Evolutionary conservation across 2,888 invertebrate species (phyloP), one percentile per base, ranked within the genome.

Genomic region (Chrysodeixis includens): DNA sequence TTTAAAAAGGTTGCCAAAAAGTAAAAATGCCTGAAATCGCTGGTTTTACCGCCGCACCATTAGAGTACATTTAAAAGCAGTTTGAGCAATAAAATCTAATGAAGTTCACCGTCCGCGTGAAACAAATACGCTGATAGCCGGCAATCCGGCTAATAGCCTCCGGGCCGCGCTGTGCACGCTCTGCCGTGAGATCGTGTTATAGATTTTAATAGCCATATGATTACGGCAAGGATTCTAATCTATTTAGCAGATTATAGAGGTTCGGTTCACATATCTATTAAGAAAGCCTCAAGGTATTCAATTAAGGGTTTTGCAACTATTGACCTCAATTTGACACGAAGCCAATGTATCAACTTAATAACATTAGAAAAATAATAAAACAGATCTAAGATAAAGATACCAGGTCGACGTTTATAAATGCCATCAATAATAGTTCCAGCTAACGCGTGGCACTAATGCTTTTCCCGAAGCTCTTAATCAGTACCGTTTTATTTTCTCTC

Each of bases 401-500:
- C n/a, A n/a, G 26, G 26, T 26, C 26, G 26, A 26, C 26, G 2
- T n/a, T n/a, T n/a, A n/a, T n/a, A n/a, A n/a, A n/a, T n/a, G n/a
- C n/a, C n/a, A n/a, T n/a, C n/a, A n/a, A n/a, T n/a, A n/a, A n/a
- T n/a, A n/a, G n/a, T n/a, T n/a, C n/a, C n/a, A n/a, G n/a, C n/a
- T n/a, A n/a, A n/a, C n/a, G n/a, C n/a, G n/a, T n/a, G n/a, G n/a
- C n/a, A n/a, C n/a, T n/a, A n/a, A n/a, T n/a, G n/a, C 18, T 51
- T 40, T 12, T n/a, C 26, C 7, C 18, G 22, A 32, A 49, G 58
- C 52, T 26, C 44, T 66, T 58, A 66, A 76, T 72, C 72, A 54
- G 59, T 30, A n/a, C 46, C 46, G 26, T 64, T 74, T 56, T 77
- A 64, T 74, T 74, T 74, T 69, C 61, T 54, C 56, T 51, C 40